These are phyloP conservation scores for Proteles cristata DNA, from an alignment of 2,113 vertebrate genomes.

Conservation along the genomic window DNA sequence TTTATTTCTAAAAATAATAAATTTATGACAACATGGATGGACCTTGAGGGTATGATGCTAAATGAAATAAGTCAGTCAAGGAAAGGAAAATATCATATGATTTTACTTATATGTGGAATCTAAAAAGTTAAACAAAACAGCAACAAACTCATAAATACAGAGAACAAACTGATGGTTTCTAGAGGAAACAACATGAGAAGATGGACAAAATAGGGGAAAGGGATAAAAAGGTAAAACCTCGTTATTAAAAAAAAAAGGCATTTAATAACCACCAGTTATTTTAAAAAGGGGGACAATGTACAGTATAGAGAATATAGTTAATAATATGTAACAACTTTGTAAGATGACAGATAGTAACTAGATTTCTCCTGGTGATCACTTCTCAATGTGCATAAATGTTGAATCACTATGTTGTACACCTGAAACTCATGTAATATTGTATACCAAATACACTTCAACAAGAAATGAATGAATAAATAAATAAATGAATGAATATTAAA, in stretches of 20 bases:
- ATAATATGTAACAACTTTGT: neutral
- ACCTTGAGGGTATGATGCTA: neutral
- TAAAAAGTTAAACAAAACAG: neutral
- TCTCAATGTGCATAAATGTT: neutral
- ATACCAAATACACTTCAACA: neutral
- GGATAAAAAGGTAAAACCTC: neutral
- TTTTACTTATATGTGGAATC: neutral
- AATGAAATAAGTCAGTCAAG: neutral
- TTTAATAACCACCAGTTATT: no score
- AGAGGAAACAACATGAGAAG: neutral
- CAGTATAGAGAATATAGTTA: neutral
- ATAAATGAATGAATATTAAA: neutral
- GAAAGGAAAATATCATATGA: neutral
- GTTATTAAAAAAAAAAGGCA: neutral
- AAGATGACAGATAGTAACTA: neutral
- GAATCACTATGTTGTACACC: neutral
- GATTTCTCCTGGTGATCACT: neutral
- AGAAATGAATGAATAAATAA: neutral
- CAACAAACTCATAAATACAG: neutral
- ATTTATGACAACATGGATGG: neutral
- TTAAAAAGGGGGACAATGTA: neutral
- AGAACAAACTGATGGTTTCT: neutral
- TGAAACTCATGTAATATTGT: neutral
- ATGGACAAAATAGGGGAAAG: neutral
- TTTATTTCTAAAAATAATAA: constrained; percentile 41